Percentiles rank a stretch among this genome's conserved stretches.
phyloP scores from a whole-genome alignment of 2,888 invertebrate species.

The Dimorphilus gyrociliatus region DNA sequence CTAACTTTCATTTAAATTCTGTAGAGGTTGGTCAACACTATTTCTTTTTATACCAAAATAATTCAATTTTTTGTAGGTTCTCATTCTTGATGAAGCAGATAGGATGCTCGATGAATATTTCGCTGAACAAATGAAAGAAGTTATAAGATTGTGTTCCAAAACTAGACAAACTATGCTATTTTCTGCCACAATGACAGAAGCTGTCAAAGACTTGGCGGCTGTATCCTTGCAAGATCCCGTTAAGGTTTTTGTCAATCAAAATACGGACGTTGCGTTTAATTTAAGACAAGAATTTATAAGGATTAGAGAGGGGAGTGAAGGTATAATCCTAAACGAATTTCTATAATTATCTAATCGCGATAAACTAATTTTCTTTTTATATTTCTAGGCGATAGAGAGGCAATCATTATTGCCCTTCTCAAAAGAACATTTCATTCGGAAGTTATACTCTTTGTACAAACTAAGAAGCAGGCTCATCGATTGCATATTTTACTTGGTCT shows the following conservation, averaged over 20 bases:
- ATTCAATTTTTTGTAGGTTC: slow-evolving; percentile 45
- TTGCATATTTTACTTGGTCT: slow-evolving; percentile 78
- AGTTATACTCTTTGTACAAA: slow-evolving; percentile 86
- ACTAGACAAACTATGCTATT: slow-evolving; percentile 90
- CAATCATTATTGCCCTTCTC: slow-evolving; percentile 46
- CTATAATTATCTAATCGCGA: too few species aligned
- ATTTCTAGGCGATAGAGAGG: too few species aligned
- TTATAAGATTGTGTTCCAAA: slow-evolving; percentile 73
- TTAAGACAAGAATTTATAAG: slow-evolving; percentile 82
- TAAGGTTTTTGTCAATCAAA: slow-evolving; percentile 84
- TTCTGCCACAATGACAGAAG: slow-evolving; percentile 98
- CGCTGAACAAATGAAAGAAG: slow-evolving; percentile 96
- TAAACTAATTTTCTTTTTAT: too few species aligned
- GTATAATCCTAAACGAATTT: too few species aligned
- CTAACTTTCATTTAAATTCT: slow-evolving; percentile 65
- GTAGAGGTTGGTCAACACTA: too few species aligned
- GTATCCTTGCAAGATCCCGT: slow-evolving; percentile 83
- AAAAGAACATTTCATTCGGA: slow-evolving; percentile 76
- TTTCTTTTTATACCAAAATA: too few species aligned
- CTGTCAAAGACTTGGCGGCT: slow-evolving; percentile 75
- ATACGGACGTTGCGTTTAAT: slow-evolving; percentile 85
- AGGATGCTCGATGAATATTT: slow-evolving; percentile 95
- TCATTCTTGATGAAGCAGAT: slow-evolving; percentile 62
- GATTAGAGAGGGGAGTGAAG: slow-evolving; percentile 68
- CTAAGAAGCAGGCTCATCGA: slow-evolving; percentile 84